Percentiles rank a stretch among this genome's conserved stretches.
Conservation (phyloP, 2,888 invertebrate species). For the Osmoderma eremita region DNA sequence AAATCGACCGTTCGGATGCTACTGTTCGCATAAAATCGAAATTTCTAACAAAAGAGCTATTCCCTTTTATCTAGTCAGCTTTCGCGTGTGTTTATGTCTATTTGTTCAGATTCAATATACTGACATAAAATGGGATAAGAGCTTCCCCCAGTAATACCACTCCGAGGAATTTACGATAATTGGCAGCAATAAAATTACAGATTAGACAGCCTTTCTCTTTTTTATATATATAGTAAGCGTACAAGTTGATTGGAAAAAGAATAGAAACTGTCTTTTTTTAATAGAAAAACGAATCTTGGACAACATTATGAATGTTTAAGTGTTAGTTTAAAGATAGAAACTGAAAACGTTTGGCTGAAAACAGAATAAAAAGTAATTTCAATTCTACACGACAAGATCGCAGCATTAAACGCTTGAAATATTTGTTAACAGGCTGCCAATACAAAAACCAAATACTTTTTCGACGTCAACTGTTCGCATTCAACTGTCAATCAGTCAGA, state of each 20-base stretch:
- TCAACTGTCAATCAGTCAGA: conserved; percentile 26
- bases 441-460: conserved; percentile 27
- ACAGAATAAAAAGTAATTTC: no score
- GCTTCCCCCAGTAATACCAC: conserved; percentile 55
- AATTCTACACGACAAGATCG: not conserved
- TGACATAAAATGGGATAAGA: conserved; percentile 55
- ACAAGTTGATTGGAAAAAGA: no score
- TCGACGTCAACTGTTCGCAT: conserved; percentile 29
- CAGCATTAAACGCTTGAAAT: not conserved
- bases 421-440: conserved; percentile 15
- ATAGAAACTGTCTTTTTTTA: no score
- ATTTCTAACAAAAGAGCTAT: not conserved
- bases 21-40: not conserved
- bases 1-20: not conserved
- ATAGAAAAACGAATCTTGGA: no score
- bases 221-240: conserved; percentile 44
- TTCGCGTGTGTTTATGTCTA: conserved; percentile 35
- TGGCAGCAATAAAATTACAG: conserved; percentile 58
- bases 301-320: no score
- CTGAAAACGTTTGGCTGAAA: no score
- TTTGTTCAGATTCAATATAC: conserved; percentile 54
- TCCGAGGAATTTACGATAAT: conserved; percentile 57
- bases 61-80: conserved; percentile 10
- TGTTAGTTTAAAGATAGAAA: no score
- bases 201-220: conserved; percentile 53